Percentiles rank a stretch among this genome's conserved stretches.
These are phyloP conservation scores for Pemphigus obesinymphae DNA, from an alignment of 1,140 invertebrate species.

Conservation along the genomic window DNA sequence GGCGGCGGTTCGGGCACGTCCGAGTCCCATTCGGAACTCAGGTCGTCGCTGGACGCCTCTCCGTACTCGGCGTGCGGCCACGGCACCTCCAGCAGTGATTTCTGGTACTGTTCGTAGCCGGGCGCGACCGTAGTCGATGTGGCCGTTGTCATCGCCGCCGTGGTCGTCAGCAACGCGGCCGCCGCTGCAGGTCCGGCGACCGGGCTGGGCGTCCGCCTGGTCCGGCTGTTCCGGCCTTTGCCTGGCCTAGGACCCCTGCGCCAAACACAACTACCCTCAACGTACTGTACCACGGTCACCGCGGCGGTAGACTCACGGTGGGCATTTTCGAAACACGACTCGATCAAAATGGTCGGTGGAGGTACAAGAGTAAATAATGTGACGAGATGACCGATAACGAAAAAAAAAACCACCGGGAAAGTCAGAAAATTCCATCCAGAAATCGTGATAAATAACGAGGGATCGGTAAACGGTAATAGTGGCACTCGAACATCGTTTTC, in stretches of 20 bases:
- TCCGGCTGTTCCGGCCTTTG: slow-evolving; percentile 28
- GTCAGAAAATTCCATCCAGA: too few species aligned
- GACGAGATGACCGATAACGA: too few species aligned
- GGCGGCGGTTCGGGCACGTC: slow-evolving; percentile 56
- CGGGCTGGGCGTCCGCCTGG: slow-evolving; percentile 12
- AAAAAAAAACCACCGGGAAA: too few species aligned
- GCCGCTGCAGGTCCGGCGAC: neutral
- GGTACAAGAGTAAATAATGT: too few species aligned
- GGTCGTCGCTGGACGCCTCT: slow-evolving; percentile 78
- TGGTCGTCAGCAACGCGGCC: neutral
- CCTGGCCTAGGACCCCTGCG: slow-evolving; percentile 20
- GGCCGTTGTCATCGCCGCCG: slow-evolving; percentile 48
- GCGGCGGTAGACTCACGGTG: neutral
- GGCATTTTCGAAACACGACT: neutral
- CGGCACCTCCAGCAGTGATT: slow-evolving; percentile 68
- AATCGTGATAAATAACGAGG: too few species aligned
- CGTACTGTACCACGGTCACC: neutral
- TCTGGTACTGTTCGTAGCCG: slow-evolving; percentile 75
- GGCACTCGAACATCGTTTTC: too few species aligned
- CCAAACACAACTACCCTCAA: neutral
- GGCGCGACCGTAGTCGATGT: slow-evolving; percentile 51
- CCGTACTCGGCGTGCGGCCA: slow-evolving; percentile 64
- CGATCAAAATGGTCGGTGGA: too few species aligned
- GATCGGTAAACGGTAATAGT: too few species aligned
- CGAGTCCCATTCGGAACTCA: slow-evolving; percentile 84